Conservation (phyloP, 1,140 invertebrate genomes). For the Zaprionus capensis region DNA sequence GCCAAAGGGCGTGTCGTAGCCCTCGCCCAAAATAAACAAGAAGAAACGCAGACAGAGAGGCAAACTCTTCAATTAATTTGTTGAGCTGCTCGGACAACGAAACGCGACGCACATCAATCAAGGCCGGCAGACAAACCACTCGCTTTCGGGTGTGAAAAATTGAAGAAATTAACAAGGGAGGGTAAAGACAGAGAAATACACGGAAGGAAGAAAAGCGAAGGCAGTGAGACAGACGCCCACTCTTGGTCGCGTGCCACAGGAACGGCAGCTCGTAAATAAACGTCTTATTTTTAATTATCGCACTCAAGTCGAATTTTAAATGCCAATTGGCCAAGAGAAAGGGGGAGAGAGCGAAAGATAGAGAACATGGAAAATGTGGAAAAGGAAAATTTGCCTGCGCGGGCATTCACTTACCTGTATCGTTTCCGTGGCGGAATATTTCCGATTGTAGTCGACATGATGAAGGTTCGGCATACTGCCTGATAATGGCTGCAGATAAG, state of each 20-base stretch:
- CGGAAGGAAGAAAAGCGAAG: background rate
- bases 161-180: conserved; percentile 30
- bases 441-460: conserved; percentile 83
- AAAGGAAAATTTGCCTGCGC: conserved; percentile 2
- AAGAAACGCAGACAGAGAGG: conserved; percentile 8
- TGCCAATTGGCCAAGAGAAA: conserved; percentile 20
- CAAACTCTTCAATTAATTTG: conserved; percentile 76
- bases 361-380: background rate
- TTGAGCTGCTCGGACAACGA: conserved; percentile 62
- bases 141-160: conserved; percentile 63
- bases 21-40: conserved; percentile 4
- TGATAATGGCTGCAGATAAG: conserved; percentile 66
- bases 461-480: conserved; percentile 81
- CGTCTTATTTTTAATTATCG: conserved; percentile 77
- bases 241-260: conserved; percentile 65
- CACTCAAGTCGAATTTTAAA: conserved; percentile 67
- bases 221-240: background rate
- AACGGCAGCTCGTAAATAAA: conserved; percentile 66
- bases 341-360: background rate
- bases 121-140: conserved; percentile 34
- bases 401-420: conserved; percentile 78
- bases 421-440: conserved; percentile 84
- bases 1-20: conserved; percentile 51
- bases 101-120: conserved; percentile 67
- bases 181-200: conserved; percentile 1